Evolutionary conservation across 2,888 invertebrate genomes (phyloP), one percentile per base, ranked within the genome.

Genomic region (Bimastos eiseni): DNA sequence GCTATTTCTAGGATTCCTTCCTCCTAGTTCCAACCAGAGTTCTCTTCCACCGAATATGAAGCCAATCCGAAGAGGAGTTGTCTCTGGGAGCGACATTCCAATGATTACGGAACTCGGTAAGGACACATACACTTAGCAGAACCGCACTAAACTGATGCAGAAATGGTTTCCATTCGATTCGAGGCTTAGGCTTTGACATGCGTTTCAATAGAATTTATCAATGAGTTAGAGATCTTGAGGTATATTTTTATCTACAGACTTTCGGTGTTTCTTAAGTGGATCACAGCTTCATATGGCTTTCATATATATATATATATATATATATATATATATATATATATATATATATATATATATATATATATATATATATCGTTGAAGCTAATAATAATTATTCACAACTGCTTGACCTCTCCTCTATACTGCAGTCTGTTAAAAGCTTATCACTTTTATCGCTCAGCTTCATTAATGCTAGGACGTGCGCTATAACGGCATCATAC

Each of bases 21-120:
- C 86, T 17, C n/a, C 86, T 86, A 36, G 5, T 19, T 86, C 34
- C 86, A 86, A 24, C 37, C 86, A 86, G 86, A 34, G 37, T 24
- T 86, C 86, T 86, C 86, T 86, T 34, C 38, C 49, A 38, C 49
- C 21, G 89, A 38, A 38, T n/a, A 34, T 37, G 38, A 89, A 89
- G 44, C 89, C 89, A 38, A 37, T 49, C 11, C n/a, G 70, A 44
- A 91, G 88, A 88, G 89, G 89, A 49, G 90, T 91, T 8, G 86
- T 41, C n/a, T 41, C 41, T 37, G 91, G 91, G 19, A 90, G 89
- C 49, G 89, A 83, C 83, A 91, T 91, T 70, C 91, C 91, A 33
- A 91, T 91, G 91, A 91, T 91, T 38, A 91, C 91, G 24, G 91
- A 91, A 89, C 89, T 91, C 33, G 91, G 91, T 90, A 15, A 24